Evolutionary conservation across 2,888 invertebrate genomes (phyloP), one percentile per base, ranked within the genome.

Genomic region (Diabrotica balteata): DNA sequence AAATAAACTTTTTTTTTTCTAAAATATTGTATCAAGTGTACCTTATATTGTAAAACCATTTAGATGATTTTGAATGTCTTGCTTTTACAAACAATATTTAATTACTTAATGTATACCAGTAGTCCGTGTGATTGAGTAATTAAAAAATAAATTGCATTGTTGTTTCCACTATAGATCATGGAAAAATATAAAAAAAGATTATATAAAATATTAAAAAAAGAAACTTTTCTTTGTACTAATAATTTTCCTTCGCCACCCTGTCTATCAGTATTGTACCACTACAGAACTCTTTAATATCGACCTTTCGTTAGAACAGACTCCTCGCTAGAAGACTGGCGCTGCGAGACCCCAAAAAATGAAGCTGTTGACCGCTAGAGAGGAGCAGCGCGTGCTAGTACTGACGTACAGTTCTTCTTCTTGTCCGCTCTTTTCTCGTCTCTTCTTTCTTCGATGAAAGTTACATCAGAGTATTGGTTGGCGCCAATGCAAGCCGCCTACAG

Each of bases 401-500:
- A 44, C 47, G 44, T 52, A 44, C 44, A 42, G 1, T 50, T 50
- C 43, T 52, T 52, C 51, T 44, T 44, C 51, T 17, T 17, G 43
- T 49, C 49, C 32, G 47, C 47, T 59, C 59, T 59, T 59, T 45
- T 44, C 3, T 57, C 45, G 43, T 45, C 17, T 57, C 55, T 57
- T 42, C 42, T 42, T 42, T 54, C 76, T 73, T 73, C 75, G 77
- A 78, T 77, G 79, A 80, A 80, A 80, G 79, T 80, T 80, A 76
- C 80, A 79, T 80, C 80, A 80, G 76, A 76, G 72, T 44, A 57
- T 72, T 72, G 71, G 71, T 77, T 80, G 80, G 80, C 80, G 80
- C 80, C 80, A 75, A 71, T 72, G 68, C 65, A 72, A 42, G 42
- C 8, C 80, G 77, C 79, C 79, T 75, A 79, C 79, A 63, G 49